phyloP scores from a whole-genome alignment of 2,113 vertebrate species.

The Amphiprion percula region DNA sequence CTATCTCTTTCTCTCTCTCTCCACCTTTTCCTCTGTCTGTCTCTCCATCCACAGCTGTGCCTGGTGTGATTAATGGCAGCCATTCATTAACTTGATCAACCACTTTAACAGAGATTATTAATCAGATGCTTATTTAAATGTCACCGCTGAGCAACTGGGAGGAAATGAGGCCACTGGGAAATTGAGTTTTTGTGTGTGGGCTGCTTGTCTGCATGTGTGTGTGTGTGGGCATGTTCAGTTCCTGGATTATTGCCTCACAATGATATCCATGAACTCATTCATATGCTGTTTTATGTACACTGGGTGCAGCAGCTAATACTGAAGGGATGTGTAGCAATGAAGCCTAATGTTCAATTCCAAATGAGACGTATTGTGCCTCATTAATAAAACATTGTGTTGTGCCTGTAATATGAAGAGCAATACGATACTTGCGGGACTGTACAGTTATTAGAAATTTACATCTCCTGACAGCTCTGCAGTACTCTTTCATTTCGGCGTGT shows the following conservation, averaged over 20 bases:
- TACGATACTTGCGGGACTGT: conserved; percentile 40
- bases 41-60: conserved; percentile 56
- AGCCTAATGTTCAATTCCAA: conserved; percentile 47
- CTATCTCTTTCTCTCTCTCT: neutral
- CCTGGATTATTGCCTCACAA: conserved; percentile 36
- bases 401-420: conserved; percentile 47
- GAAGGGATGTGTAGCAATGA: conserved; percentile 30
- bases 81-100: conserved; percentile 84
- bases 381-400: conserved; percentile 67
- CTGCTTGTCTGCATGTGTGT: conserved; percentile 1
- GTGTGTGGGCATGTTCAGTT: conserved; percentile 11
- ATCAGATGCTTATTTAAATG: conserved; percentile 85
- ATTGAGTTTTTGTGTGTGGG: conserved; percentile 52
- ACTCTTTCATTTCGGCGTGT: conserved; percentile 30
- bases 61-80: conserved; percentile 79
- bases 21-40: conserved; percentile 26
- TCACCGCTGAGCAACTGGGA: conserved; percentile 66
- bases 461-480: conserved; percentile 41
- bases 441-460: conserved; percentile 57
- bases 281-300: conserved; percentile 42
- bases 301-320: conserved; percentile 10
- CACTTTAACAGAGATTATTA: conserved; percentile 82
- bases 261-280: conserved; percentile 42
- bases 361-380: conserved; percentile 48
- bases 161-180: conserved; percentile 77